phyloP scores from a whole-genome alignment of 2,888 invertebrate species.

The Nomada flava region DNA sequence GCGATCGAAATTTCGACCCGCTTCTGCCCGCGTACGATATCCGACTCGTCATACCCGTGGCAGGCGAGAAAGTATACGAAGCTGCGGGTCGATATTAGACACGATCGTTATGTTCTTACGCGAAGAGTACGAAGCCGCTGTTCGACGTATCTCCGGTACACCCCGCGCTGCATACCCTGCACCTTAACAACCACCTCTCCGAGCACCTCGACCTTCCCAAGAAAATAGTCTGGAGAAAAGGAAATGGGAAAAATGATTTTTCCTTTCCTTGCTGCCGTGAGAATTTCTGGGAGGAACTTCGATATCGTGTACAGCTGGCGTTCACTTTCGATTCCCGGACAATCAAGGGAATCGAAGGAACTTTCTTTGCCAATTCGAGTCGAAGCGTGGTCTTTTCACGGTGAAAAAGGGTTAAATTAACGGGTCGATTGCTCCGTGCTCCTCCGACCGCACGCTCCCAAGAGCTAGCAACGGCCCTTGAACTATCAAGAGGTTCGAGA shows the following conservation, averaged over 20 bases:
- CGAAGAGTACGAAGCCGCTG: constrained; percentile 11
- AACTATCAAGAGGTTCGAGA: constrained; percentile 28
- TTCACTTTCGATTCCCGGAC: no score
- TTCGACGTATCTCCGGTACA: constrained; percentile 16
- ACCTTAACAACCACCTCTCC: neutral
- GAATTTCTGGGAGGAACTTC: neutral
- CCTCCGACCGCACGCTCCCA: constrained; percentile 40
- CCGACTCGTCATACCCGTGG: neutral
- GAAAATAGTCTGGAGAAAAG: neutral
- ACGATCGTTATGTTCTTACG: constrained; percentile 33
- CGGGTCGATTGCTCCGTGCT: constrained; percentile 51
- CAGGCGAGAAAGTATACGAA: constrained; percentile 9
- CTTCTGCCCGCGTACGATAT: neutral
- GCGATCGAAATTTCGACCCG: neutral
- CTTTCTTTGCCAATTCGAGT: neutral
- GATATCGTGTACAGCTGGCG: no score
- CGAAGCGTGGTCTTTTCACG: constrained; percentile 40
- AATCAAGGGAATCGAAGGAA: neutral
- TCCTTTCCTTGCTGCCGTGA: no score
- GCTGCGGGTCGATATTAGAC: constrained; percentile 24
- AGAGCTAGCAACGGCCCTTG: constrained; percentile 12
- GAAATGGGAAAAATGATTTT: neutral
- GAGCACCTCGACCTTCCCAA: constrained; percentile 10
- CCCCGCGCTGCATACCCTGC: constrained; percentile 6
- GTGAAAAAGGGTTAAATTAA: constrained; percentile 43